A percentile compares a stretch with the other conserved stretches of the same genome.
phyloP scores from a whole-genome alignment of 2,113 vertebrate genomes.

The Urocolius indicus region DNA sequence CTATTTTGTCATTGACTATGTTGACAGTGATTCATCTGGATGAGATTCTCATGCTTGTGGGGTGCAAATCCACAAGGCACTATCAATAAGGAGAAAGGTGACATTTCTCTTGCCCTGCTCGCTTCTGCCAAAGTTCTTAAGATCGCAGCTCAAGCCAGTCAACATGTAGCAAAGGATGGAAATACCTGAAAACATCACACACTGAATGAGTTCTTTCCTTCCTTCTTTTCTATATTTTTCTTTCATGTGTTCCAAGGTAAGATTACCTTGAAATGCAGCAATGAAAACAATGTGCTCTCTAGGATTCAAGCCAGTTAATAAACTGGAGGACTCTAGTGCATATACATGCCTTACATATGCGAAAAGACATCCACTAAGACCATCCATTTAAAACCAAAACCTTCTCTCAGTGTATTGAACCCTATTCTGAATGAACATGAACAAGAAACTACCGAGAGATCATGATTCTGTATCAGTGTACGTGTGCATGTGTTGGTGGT shows the following conservation, averaged over 20 bases:
- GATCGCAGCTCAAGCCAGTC: neutral
- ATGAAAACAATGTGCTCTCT: neutral
- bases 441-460: neutral
- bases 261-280: neutral
- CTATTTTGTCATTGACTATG: neutral
- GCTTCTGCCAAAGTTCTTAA: neutral
- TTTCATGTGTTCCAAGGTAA: neutral
- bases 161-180: neutral
- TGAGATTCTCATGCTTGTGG: neutral
- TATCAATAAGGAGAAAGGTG: neutral
- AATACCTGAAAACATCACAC: neutral
- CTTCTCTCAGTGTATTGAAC: neutral
- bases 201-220: neutral
- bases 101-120: neutral
- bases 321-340: neutral
- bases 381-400: neutral
- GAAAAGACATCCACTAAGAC: neutral
- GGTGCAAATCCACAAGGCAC: rapidly evolving
- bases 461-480: neutral
- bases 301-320: neutral
- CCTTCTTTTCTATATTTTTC: neutral
- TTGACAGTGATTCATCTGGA: neutral
- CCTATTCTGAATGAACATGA: neutral
- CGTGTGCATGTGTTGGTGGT: neutral
- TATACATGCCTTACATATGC: neutral